Percentiles rank a stretch among this genome's conserved stretches.
Conservation (phyloP, 2,888 invertebrate genomes). For the Muscina levida region DNA sequence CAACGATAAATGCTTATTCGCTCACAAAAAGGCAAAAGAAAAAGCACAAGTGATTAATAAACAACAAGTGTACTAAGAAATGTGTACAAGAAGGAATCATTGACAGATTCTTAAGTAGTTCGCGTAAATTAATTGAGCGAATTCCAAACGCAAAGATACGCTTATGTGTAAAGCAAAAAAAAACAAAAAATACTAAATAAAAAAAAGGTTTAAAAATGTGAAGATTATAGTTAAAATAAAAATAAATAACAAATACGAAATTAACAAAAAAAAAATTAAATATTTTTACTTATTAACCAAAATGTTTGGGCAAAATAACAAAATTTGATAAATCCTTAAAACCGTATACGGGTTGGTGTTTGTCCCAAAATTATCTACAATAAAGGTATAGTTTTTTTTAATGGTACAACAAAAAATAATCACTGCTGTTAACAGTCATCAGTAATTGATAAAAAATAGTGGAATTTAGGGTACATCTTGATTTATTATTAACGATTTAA, state of each 20-base stretch:
- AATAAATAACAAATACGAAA: background rate
- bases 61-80: conserved; percentile 31
- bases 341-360: no score
- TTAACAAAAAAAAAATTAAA: no score
- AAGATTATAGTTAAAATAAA: background rate
- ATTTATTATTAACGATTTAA: no score
- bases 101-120: conserved; percentile 25
- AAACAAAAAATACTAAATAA: background rate
- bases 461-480: no score
- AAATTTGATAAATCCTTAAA: no score
- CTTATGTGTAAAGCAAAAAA: background rate
- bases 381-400: no score
- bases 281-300: no score
- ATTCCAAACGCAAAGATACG: background rate
- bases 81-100: background rate
- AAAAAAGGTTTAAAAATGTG: background rate
- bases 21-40: conserved; percentile 3
- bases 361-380: no score
- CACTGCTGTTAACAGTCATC: no score
- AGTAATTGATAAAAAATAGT: no score
- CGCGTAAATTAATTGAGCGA: background rate
- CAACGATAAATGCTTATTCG: conserved; percentile 35
- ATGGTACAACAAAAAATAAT: no score
- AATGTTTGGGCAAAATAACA: no score
- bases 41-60: conserved; percentile 31